Percentiles rank a stretch among this genome's conserved stretches.
These are phyloP conservation scores for Cotesia typhae DNA, from an alignment of 1,140 invertebrate species.

Conservation along the genomic window DNA sequence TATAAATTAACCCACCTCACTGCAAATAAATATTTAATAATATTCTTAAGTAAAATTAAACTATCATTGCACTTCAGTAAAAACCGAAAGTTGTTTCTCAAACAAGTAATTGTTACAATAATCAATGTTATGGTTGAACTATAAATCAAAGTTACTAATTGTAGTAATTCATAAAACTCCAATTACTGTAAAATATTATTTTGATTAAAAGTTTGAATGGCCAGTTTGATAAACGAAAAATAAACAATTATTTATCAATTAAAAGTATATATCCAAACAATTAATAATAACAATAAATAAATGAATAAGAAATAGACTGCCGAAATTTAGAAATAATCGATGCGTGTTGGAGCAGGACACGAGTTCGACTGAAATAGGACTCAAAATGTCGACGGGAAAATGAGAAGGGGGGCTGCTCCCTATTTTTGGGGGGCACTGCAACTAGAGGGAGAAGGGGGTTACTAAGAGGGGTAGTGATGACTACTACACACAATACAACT, in stretches of 20 bases:
- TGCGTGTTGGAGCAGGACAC: slow-evolving; percentile 48
- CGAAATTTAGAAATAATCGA: slow-evolving; percentile 1
- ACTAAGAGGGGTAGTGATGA: slow-evolving; percentile 57
- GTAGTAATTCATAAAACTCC: not conserved
- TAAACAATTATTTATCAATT: too few species aligned
- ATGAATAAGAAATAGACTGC: slow-evolving; percentile 6
- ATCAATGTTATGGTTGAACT: too few species aligned
- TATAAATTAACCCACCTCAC: too few species aligned
- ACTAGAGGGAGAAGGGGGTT: slow-evolving; percentile 34
- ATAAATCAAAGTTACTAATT: too few species aligned
- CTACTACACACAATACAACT: slow-evolving; percentile 41
- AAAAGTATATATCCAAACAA: not conserved
- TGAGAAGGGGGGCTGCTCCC: slow-evolving; percentile 48
- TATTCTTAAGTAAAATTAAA: too few species aligned
- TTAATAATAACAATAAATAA: not conserved
- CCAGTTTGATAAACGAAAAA: too few species aligned
- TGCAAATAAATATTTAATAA: too few species aligned
- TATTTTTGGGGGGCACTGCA: slow-evolving; percentile 44
- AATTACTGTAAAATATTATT: not conserved
- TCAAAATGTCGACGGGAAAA: slow-evolving; percentile 53
- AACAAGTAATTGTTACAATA: too few species aligned
- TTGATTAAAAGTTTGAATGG: too few species aligned
- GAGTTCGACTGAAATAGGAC: slow-evolving; percentile 57
- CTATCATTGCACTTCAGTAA: too few species aligned
- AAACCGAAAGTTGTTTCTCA: too few species aligned